phyloP scores from a whole-genome alignment of 2,888 invertebrate species.

The Eupeodes luniger region DNA sequence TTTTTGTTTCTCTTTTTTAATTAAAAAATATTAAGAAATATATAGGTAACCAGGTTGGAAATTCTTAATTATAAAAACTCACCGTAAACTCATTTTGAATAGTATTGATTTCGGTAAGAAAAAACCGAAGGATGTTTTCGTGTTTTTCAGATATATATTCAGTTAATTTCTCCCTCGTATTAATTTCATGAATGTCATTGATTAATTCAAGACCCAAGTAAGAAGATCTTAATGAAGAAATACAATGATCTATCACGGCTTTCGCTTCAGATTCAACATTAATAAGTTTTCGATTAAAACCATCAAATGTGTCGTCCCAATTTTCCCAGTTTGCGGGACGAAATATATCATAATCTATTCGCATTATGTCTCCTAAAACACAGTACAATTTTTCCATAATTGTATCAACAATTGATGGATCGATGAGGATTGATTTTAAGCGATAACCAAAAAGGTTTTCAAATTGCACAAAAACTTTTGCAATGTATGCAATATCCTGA shows the following conservation, averaged over 20 bases:
- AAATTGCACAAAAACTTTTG: constrained; percentile 93
- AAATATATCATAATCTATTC: constrained; percentile 94
- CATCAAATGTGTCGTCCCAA: constrained; percentile 93
- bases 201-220: constrained; percentile 93
- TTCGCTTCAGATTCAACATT: constrained; percentile 92
- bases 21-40: background rate
- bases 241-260: constrained; percentile 93
- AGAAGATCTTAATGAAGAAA: constrained; percentile 91
- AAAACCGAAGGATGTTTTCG: constrained; percentile 93
- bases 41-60: background rate
- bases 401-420: constrained; percentile 93
- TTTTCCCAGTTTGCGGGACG: constrained; percentile 91
- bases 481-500: constrained; percentile 90
- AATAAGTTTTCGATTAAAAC: constrained; percentile 90
- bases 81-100: constrained; percentile 90
- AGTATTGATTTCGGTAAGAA: constrained; percentile 91
- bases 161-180: constrained; percentile 90
- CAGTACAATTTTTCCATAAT: constrained; percentile 92
- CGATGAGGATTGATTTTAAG: constrained; percentile 93
- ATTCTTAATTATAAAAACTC: constrained; percentile 77
- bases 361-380: constrained; percentile 90
- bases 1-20: constrained; percentile 78
- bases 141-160: constrained; percentile 91
- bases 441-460: constrained; percentile 95
- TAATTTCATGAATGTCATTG: constrained; percentile 91